Evolutionary conservation across 2,888 invertebrate genomes (phyloP).

Genomic region (Dendrolimus pini): DNA sequence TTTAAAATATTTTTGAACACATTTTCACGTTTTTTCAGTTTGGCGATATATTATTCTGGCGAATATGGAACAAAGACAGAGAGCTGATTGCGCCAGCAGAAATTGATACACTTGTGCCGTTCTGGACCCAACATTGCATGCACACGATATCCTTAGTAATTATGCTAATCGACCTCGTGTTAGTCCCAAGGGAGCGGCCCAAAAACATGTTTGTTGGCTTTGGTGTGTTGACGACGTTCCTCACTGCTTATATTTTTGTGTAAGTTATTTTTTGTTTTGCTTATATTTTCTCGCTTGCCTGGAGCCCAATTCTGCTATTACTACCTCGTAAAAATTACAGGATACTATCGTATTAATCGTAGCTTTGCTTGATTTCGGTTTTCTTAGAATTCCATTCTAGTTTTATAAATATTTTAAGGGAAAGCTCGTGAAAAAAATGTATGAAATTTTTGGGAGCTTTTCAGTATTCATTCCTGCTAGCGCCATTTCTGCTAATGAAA

Average conservation of each 20-base stretch:
- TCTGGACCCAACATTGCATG: constrained; percentile 59
- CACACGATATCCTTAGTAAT: constrained; percentile 49
- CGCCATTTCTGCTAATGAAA: too few species aligned
- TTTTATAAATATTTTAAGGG: too few species aligned
- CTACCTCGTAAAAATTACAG: too few species aligned
- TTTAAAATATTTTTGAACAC: too few species aligned
- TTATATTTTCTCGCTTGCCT: too few species aligned
- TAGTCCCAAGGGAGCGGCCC: constrained; percentile 43
- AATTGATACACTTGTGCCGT: constrained; percentile 39
- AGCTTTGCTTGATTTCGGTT: too few species aligned
- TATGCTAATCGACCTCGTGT: constrained; percentile 41
- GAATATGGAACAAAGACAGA: constrained; percentile 46
- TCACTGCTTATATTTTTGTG: constrained; percentile 36
- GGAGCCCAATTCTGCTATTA: too few species aligned
- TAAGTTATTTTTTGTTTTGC: constrained; percentile 24
- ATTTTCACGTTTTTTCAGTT: constrained; percentile 34
- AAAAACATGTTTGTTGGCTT: constrained; percentile 30
- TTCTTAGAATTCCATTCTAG: too few species aligned
- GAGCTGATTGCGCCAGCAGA: constrained; percentile 40
- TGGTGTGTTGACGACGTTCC: constrained; percentile 27
- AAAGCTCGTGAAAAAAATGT: too few species aligned
- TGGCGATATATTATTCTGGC: constrained; percentile 58
- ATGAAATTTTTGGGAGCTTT: too few species aligned
- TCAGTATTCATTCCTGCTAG: too few species aligned
- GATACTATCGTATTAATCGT: too few species aligned